These are phyloP conservation scores for Melanargia galathea DNA, from an alignment of 2,888 invertebrate species.

Conservation along the genomic window DNA sequence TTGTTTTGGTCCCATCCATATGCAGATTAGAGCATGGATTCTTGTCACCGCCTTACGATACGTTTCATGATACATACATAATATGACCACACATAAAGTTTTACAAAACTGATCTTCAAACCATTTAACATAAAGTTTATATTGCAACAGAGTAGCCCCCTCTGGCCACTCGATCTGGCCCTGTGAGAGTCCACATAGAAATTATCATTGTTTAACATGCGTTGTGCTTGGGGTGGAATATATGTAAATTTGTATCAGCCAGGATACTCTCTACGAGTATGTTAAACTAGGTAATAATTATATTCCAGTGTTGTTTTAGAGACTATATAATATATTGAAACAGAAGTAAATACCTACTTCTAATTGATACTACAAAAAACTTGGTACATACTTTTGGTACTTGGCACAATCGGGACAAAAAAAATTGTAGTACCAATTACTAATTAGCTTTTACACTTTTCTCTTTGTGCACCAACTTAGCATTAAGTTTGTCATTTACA, in stretches of 20 bases:
- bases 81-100: slow-evolving; percentile 44
- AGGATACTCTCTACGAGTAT: slow-evolving; percentile 15
- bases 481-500: no score
- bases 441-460: no score
- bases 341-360: no score
- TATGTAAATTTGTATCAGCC: slow-evolving; percentile 36
- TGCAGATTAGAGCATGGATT: slow-evolving; percentile 75
- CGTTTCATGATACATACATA: slow-evolving; percentile 59
- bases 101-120: slow-evolving; percentile 25
- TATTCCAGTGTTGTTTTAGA: background rate
- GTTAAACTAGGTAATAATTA: slow-evolving; percentile 9
- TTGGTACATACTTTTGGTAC: no score
- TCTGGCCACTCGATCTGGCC: background rate
- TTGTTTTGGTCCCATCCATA: slow-evolving; percentile 54
- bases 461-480: no score
- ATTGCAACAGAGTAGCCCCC: slow-evolving; percentile 18
- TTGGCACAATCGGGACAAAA: no score
- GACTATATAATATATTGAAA: background rate
- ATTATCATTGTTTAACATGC: slow-evolving; percentile 69
- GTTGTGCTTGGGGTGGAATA: slow-evolving; percentile 40
- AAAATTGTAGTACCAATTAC: no score
- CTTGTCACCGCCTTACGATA: slow-evolving; percentile 65
- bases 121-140: slow-evolving; percentile 26
- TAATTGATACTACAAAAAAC: no score
- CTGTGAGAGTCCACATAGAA: slow-evolving; percentile 48